These are phyloP conservation scores for Frankliniella fusca DNA, from an alignment of 2,888 invertebrate genomes.

Conservation along the genomic window DNA sequence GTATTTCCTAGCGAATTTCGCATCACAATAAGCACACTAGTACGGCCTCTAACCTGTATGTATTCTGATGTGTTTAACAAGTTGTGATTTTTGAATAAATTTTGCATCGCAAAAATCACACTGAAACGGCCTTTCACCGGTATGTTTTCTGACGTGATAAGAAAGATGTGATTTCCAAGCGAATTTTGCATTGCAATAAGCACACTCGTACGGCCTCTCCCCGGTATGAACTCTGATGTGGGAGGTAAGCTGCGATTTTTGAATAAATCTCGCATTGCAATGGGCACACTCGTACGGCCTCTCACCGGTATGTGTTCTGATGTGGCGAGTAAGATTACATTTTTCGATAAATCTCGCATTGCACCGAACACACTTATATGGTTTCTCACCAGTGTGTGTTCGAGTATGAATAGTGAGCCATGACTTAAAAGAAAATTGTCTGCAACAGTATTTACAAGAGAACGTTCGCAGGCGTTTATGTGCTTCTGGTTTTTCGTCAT, in stretches of 20 bases:
- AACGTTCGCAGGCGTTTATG: too few relatives aligned
- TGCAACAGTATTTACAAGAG: too few relatives aligned
- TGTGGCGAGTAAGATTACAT: not conserved
- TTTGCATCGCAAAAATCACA: not conserved
- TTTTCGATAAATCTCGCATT: not conserved
- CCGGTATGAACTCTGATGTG: not conserved
- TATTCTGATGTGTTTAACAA: not conserved
- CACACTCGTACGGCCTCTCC: not conserved
- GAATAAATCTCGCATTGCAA: not conserved
- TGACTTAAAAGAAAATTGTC: too few relatives aligned
- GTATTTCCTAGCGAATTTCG: too few relatives aligned
- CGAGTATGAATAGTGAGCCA: too few relatives aligned
- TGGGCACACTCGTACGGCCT: not conserved
- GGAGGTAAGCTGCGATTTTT: not conserved
- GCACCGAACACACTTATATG: too few relatives aligned
- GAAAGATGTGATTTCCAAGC: too few relatives aligned
- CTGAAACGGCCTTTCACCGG: not conserved
- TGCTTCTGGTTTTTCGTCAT: too few relatives aligned
- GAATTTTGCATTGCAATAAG: not conserved
- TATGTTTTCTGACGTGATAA: not conserved
- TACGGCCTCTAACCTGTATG: not conserved
- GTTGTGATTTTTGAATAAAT: not conserved
- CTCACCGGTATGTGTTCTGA: not conserved
- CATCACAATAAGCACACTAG: too few relatives aligned
- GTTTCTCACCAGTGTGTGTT: too few relatives aligned